Percentiles rank a stretch among this genome's conserved stretches.
phyloP scores from a whole-genome alignment of 2,797 vertebrate species.

The Coreius guichenoti region DNA sequence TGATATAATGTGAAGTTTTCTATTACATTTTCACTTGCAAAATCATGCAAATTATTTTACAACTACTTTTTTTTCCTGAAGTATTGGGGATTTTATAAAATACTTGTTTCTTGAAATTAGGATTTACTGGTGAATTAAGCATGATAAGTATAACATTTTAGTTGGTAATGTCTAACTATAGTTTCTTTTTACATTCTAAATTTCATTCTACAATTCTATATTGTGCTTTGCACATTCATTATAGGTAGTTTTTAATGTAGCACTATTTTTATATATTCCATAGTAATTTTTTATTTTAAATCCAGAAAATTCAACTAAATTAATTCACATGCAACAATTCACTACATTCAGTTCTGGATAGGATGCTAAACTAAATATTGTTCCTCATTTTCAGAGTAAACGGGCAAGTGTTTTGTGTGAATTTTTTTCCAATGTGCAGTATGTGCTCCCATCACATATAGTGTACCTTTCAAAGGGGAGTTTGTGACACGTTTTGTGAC shows the following conservation, averaged over 20 bases:
- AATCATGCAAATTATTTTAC: constrained; percentile 2
- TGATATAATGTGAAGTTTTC: constrained; percentile 8
- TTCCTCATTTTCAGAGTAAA: background rate
- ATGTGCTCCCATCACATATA: background rate
- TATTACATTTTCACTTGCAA: constrained; percentile 10
- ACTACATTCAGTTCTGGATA: background rate
- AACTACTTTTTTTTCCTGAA: background rate
- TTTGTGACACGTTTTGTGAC: background rate
- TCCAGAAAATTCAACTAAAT: background rate
- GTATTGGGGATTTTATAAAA: constrained; percentile 12
- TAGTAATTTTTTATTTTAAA: background rate
- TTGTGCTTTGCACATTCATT: background rate
- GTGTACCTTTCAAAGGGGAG: background rate
- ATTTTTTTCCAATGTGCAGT: background rate
- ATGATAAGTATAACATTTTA: background rate
- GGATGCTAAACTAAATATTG: background rate
- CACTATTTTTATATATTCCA: constrained; percentile 17
- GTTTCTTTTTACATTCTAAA: background rate
- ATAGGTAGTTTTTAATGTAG: background rate
- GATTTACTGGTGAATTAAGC: background rate
- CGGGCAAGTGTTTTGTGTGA: background rate
- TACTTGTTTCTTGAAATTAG: background rate
- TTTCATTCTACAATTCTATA: too few relatives aligned
- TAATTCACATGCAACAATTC: background rate
- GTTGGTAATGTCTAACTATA: background rate